Percentiles rank a stretch among this genome's conserved stretches.
Evolutionary conservation across 2,888 invertebrate species (phyloP).

Genomic region (Harpalus rufipes): DNA sequence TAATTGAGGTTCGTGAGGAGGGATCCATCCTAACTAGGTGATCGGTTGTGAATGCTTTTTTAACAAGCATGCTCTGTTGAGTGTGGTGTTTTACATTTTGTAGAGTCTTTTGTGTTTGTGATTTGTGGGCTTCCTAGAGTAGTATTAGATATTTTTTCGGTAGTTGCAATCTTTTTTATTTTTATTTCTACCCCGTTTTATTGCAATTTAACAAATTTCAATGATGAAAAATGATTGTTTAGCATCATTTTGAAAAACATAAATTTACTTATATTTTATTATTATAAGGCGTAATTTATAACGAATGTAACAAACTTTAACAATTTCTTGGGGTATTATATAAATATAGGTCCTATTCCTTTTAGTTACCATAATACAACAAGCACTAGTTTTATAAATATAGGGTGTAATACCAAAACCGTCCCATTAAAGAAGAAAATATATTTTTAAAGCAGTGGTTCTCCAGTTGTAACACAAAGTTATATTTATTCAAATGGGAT

Average conservation of each 20-base stretch:
- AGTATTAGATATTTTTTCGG: constrained; percentile 10
- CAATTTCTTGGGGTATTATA: no score
- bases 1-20: constrained; percentile 60
- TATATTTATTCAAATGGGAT: no score
- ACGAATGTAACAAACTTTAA: no score
- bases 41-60: constrained; percentile 59
- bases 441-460: no score
- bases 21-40: constrained; percentile 65
- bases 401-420: no score
- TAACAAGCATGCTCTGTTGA: constrained; percentile 57
- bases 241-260: neutral
- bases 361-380: no score
- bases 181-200: neutral
- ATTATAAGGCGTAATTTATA: no score
- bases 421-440: no score
- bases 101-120: constrained; percentile 31
- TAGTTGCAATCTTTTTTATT: neutral
- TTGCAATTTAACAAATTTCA: neutral
- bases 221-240: neutral
- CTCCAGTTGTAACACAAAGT: no score
- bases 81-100: constrained; percentile 26
- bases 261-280: neutral
- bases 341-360: no score
- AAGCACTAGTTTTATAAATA: no score
- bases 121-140: constrained; percentile 14